Evolutionary conservation across 30 jellyfish, hydroid and myxozoan genomes (phyloP), one percentile per base, ranked within the genome.

Genomic region (Turritopsis dohrnii): DNA sequence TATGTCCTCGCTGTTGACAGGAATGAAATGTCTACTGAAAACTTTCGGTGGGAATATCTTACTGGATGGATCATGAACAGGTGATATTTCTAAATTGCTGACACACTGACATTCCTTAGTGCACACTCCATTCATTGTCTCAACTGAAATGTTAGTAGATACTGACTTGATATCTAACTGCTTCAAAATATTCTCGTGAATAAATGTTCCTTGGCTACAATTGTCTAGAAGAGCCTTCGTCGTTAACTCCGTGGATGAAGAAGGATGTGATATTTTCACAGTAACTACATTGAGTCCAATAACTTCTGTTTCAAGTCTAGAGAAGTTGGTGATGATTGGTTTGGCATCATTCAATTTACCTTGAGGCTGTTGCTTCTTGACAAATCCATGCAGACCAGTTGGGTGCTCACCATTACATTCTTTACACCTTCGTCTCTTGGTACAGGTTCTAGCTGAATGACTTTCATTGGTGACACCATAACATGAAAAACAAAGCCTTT

Each of bases 1-100:
- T 66, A 66, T 66, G 29, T 66, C 76, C 9, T 66, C 76, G 27
- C 29, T 66, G 29, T 66, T 17, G 17, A 66, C 76, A 66, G 76
- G 76, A 3, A 17, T 21, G 29, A 66, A 66, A 26, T 7, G 8
- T 66, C 76, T 66, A 17, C 76, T 66, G 29, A 66, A 66, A 21
- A 66, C 76, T 66, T 26, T 66, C 27, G 76, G 76, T 3, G 60
- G 60, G 13, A 21, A 21, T 21, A 66, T 21, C 17, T 66, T 66
- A 21, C 76, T 66, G 4, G 29, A 21, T 1, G 29, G 17, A 66
- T 66, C 76, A 66, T 66, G 29, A 66, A 17, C 76, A 3, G 76
- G 5, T 1, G 16, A 66, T 3, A 66, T 66, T 17, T 66, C 29
- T 21, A 66, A 17, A 26, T 66, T 66, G 8, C 29, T 66, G 76